Evolutionary conservation across 2,888 invertebrate genomes (phyloP).

Genomic region (Smittia sp.): DNA sequence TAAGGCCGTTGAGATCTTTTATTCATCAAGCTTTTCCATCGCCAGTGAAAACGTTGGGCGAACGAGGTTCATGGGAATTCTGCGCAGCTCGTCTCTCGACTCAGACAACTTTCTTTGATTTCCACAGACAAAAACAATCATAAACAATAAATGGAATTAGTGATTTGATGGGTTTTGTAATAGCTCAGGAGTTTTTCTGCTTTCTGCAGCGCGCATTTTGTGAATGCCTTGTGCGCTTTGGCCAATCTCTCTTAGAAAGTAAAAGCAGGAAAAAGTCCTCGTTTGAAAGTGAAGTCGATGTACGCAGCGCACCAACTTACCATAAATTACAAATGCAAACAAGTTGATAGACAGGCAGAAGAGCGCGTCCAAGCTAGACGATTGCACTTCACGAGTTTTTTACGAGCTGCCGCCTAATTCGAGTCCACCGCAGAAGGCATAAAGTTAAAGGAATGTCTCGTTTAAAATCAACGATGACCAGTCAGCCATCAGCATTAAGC

Average conservation of each 20-base stretch:
- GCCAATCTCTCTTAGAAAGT: neutral
- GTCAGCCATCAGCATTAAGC: too few species aligned
- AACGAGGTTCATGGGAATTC: neutral
- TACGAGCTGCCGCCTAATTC: neutral
- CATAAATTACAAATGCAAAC: constrained; percentile 2
- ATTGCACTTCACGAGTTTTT: neutral
- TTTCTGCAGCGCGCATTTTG: too few species aligned
- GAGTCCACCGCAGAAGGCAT: neutral
- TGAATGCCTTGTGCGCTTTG: too few species aligned
- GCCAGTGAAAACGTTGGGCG: neutral
- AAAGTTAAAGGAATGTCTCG: neutral
- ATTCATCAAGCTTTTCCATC: neutral
- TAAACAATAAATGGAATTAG: neutral
- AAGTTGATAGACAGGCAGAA: too few species aligned
- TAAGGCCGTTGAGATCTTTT: constrained; percentile 26
- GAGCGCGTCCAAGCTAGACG: neutral
- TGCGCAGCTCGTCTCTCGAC: neutral
- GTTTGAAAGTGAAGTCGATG: neutral
- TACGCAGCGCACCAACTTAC: neutral
- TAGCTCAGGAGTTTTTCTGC: too few species aligned
- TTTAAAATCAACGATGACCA: too few species aligned
- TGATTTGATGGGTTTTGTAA: neutral
- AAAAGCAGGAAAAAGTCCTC: constrained; percentile 8
- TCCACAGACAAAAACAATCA: neutral
- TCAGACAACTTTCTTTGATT: neutral